These are phyloP conservation scores for Lycaena phlaeas DNA, from an alignment of 2,888 invertebrate species.

Conservation along the genomic window DNA sequence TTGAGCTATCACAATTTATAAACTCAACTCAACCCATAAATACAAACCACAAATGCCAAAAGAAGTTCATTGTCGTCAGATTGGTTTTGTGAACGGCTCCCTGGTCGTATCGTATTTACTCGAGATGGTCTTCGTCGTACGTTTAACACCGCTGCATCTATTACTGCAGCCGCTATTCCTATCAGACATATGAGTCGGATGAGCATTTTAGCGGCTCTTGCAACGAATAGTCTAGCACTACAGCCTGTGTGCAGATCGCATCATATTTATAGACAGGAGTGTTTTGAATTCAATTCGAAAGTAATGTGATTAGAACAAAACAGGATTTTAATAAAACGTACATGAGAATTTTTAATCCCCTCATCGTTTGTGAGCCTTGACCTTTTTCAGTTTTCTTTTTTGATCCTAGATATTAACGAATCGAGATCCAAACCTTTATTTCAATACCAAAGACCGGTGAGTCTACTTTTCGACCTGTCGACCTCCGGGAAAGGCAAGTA, in stretches of 20 bases:
- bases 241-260: not conserved
- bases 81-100: not conserved
- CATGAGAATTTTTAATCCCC: not conserved
- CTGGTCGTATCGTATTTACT: not conserved
- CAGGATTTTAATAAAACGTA: not conserved
- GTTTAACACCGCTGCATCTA: not conserved
- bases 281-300: not conserved
- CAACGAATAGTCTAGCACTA: not conserved
- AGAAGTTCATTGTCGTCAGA: constrained; percentile 11
- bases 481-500: too few relatives aligned
- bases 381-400: not conserved
- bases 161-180: not conserved
- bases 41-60: constrained; percentile 19
- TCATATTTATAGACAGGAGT: constrained; percentile 1
- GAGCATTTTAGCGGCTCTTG: not conserved
- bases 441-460: too few relatives aligned
- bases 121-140: not conserved
- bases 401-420: too few relatives aligned
- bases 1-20: too few relatives aligned
- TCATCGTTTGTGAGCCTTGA: not conserved
- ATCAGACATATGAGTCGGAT: not conserved
- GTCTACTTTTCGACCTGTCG: too few relatives aligned
- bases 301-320: not conserved
- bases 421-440: too few relatives aligned
- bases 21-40: too few relatives aligned